Base-by-base conservation (phyloP, 1,140 invertebrate species). In the Amyelois transitella region DNA sequence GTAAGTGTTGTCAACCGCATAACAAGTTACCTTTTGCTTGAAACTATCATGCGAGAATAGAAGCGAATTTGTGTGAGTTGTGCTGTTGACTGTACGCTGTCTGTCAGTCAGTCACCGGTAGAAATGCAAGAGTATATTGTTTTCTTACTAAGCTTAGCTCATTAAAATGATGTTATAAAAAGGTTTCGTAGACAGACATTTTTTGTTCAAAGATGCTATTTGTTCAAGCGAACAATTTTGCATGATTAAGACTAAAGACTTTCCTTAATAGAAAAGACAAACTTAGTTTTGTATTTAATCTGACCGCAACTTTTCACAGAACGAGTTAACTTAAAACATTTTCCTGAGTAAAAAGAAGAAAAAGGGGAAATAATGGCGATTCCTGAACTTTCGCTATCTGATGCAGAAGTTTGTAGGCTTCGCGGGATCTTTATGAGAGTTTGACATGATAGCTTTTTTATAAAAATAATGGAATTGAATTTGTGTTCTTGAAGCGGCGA, bases 291-390 rank as follows among this genome's bases (percentile, higher is more conserved):
- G n/a, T 22, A 18, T 22, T 48, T 48, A 48, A 48, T 48, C 19
- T 19, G 8, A 21, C 45, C 45, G 20, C 45, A 48, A 48, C 20
- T 48, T 48, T 21, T n/a, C 20, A 48, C 18, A n/a, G 20, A 48
- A 48, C 45, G 45, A 48, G 45, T 48, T 48, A 48, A 48, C 45
- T 48, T 48, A 19, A 22, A 48, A 19, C 18, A 48, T 48, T 48
- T 48, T 48, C 45, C 20, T 10, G 45, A 6, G 19, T 18, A 48
- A 48, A 48, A 48, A 48, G 21, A 19, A 19, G 45, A 48, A 48
- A 21, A 48, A n/a, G n/a, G 19, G 20, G 18, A 48, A 21, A 48
- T 48, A 48, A 48, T 21, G 45, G 45, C 18, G 20, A 20, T 48
- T 10, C 18, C 8, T 1, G 4, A 48, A 48, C 45, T 48, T 45